Percentiles rank a stretch among this genome's conserved stretches.
Conservation (phyloP, 2,888 invertebrate genomes). For the Schizaphis graminum region DNA sequence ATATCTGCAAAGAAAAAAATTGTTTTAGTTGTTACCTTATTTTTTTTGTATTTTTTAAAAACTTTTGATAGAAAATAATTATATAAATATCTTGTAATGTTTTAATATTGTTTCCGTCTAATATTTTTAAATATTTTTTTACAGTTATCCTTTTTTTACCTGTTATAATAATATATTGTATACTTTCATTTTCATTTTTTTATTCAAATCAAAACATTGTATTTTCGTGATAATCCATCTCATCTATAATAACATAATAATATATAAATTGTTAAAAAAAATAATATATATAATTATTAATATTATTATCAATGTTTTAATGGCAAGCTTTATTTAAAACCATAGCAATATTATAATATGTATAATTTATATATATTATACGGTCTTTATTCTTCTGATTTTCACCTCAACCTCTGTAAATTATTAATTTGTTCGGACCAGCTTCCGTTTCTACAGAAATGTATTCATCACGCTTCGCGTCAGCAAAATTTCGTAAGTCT, state of each 20-base stretch:
- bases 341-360: background rate
- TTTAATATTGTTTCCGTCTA: background rate
- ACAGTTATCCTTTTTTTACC: background rate
- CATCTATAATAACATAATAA: background rate
- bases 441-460: conserved; percentile 28
- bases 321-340: background rate
- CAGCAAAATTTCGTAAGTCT: conserved; percentile 38
- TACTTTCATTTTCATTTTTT: background rate
- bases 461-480: conserved; percentile 46
- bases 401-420: background rate
- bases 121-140: background rate
- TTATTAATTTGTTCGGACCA: conserved; percentile 46
- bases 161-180: background rate
- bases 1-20: background rate
- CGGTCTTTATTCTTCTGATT: background rate
- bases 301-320: background rate
- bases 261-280: background rate
- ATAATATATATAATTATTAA: background rate
- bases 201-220: background rate
- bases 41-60: background rate
- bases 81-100: background rate
- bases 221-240: background rate
- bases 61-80: background rate
- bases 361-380: background rate
- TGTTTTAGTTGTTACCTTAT: background rate